A percentile compares a stretch with the other conserved stretches of the same genome.
phyloP scores from a whole-genome alignment of 1,140 invertebrate genomes.

The Portunus trituberculatus region DNA sequence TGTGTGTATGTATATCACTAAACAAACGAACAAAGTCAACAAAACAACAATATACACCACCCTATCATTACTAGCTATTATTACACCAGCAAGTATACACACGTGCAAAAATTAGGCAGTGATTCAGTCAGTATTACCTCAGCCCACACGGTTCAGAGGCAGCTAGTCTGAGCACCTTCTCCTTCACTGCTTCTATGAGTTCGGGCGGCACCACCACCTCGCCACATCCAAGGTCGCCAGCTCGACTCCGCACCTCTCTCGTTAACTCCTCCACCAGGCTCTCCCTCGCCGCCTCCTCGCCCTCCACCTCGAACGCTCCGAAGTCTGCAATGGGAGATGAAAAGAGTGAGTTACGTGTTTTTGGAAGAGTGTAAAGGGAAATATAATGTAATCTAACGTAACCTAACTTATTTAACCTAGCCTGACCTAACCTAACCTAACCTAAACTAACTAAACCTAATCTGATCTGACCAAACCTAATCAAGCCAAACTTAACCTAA shows the following conservation, averaged over 20 bases:
- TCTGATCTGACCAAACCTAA: too few relatives aligned
- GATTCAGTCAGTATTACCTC: too few relatives aligned
- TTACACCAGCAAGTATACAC: too few relatives aligned
- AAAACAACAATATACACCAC: too few relatives aligned
- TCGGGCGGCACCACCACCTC: constrained; percentile 57
- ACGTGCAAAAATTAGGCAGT: too few relatives aligned
- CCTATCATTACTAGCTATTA: too few relatives aligned
- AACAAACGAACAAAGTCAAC: too few relatives aligned
- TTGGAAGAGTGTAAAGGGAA: background rate
- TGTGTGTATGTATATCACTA: background rate
- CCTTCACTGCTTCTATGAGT: constrained; percentile 57
- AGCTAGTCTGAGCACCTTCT: constrained; percentile 44
- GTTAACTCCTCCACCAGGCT: constrained; percentile 62
- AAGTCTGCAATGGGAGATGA: background rate
- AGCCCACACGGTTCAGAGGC: constrained; percentile 59
- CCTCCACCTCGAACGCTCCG: constrained; percentile 54
- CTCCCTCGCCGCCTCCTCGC: constrained; percentile 50
- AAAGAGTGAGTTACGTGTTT: background rate
- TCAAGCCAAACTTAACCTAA: too few relatives aligned
- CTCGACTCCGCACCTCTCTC: constrained; percentile 39
- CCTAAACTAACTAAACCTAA: too few relatives aligned
- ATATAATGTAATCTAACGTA: too few relatives aligned
- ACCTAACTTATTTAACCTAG: too few relatives aligned
- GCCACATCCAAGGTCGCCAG: constrained; percentile 49
- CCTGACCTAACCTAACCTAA: too few relatives aligned